Conservation (phyloP, 2,113 vertebrate genomes). For the Cyanoliseus patagonus region DNA sequence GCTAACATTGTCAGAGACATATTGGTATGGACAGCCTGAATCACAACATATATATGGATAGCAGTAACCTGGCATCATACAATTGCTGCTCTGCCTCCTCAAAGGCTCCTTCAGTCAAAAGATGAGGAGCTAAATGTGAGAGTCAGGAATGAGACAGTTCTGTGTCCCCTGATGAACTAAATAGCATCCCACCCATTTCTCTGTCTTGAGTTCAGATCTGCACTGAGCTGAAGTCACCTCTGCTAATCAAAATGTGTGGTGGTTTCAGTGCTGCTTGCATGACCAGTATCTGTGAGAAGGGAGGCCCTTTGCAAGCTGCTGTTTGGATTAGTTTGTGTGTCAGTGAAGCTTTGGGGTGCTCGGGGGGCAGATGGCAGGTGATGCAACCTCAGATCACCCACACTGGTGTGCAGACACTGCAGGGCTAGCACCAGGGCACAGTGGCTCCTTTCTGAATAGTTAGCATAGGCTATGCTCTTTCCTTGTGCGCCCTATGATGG, state of each 20-base stretch:
- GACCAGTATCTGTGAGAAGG: not conserved
- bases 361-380: not conserved
- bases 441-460: not conserved
- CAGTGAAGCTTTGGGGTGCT: not conserved
- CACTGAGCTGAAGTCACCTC: not conserved
- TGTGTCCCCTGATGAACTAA: not conserved
- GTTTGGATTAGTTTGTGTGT: not conserved
- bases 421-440: not conserved
- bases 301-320: not conserved
- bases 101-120: not conserved
- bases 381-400: not conserved
- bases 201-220: not conserved
- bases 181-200: not conserved
- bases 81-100: not conserved
- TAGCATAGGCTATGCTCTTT: not conserved
- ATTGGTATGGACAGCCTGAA: not conserved
- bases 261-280: not conserved
- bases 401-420: fast-evolving
- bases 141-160: not conserved
- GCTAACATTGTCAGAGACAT: fast-evolving
- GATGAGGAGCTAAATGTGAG: not conserved
- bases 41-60: fast-evolving
- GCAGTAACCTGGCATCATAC: not conserved
- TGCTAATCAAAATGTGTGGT: not conserved
- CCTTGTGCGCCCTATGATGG: fast-evolving